Evolutionary conservation across 2,113 vertebrate species (phyloP), one percentile per base, ranked within the genome.

Genomic region (Austrofundulus limnaeus): DNA sequence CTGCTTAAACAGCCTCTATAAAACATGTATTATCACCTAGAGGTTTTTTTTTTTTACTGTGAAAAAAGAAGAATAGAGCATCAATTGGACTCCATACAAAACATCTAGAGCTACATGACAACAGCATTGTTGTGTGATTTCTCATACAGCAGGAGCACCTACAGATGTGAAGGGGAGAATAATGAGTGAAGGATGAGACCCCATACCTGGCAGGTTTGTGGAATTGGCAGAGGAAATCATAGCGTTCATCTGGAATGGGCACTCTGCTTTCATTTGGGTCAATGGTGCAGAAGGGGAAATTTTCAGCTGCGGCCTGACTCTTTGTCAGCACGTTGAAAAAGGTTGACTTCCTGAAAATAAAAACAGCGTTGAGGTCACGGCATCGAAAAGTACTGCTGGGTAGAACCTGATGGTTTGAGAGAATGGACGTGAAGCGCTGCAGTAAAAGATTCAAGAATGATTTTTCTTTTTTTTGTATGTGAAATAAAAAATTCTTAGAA

Each of bases 191-290:
- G 31, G 73, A 77, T 66, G 79, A 83, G 85, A 85, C 81, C 82
- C 83, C 88, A 76, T 95, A 97, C 96, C 96, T 98, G 74, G 92
- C 93, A 82, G 95, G 95, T 83, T 95, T 95, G 90, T 95, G 95
- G 84, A 94, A 94, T 76, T 94, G 92, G 90, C 94, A 95, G 16
- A 96, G 92, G 88, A 95, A 97, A 84, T 96, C 94, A 92, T 93
- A 96, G 90, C 95, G 94, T 84, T 94, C 93, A 89, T 96, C 94
- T 74, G 95, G 96, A 88, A 96, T 94, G 84, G 95, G 94, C 51
- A 97, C 96, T 90, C 94, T 92, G 89, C 95, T 98, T 91, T 98
- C 95, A 78, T 98, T 96, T 81, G 95, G 95, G 90, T 98, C 95
- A 88, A 95, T 96, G 78, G 96, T 97, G 90, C 96, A 96, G 92